Evolutionary conservation across 1,140 invertebrate genomes (phyloP), one percentile per base, ranked within the genome.

Genomic region (Gonioctena quinquepunctata): DNA sequence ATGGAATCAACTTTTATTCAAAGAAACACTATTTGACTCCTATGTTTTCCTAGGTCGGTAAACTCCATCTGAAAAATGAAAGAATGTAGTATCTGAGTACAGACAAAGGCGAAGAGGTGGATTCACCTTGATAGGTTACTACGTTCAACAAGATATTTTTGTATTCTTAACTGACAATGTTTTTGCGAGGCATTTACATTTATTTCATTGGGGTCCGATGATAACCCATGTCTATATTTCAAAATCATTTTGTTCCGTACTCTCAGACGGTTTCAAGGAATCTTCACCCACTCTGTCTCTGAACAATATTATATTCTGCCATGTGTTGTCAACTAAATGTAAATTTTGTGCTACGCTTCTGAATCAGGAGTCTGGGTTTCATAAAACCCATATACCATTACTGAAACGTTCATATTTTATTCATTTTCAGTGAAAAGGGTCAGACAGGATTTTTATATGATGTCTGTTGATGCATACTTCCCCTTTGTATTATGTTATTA

Each of bases 321-420:
- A 42, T 42, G 13, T 42, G 33, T 42, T 42, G 33, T 42, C 33
- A 42, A n/a, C 13, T 42, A n/a, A 13, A 42, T 42, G 13, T n/a
- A 42, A n/a, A 42, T 42, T 42, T n/a, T 3, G 13, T n/a, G 11
- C 4, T n/a, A 13, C 33, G 11, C 0, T 42, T 42, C 16, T 42
- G 33, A 57, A 21, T 25, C 54, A 25, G n/a, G 19, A 21, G 25
- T 25, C 54, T n/a, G 13, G 16, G 21, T 57, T 57, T 23, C 22
- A 57, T 57, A 21, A 57, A 57, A 57, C 54, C 22, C 21, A 22
- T 57, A 57, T 57, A 21, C 54, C 54, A 57, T 57, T 57, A 57
- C 54, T 57, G 22, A 0, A 57, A 22, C 54, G 11, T 57, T 57
- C 54, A 57, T 57, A 57, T 57, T 57, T 57, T 57, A 57, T 57